Base-by-base conservation (phyloP, 2,888 invertebrate genomes). In the Dolichopus griseipennis region DNA sequence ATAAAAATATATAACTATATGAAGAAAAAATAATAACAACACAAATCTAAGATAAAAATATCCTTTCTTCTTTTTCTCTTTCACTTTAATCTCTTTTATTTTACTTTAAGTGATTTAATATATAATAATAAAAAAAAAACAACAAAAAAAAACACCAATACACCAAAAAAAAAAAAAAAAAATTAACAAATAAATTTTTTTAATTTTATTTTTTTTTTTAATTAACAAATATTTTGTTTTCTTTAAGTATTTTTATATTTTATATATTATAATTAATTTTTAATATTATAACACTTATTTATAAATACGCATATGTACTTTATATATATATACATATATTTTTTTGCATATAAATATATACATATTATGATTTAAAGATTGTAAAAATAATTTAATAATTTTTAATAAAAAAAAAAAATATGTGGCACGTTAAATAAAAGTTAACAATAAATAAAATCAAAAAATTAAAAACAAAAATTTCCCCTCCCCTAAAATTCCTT, bases 401-500 rank as follows among this genome's bases (percentile, higher is more conserved):
- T 6, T 41, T n/a, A n/a, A n/a, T n/a, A n/a, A n/a, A n/a, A n/a
- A n/a, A n/a, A n/a, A 15, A 52, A 52, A 52, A 52, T 18, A 52
- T 52, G 52, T 52, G 52, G 52, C 41, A 65, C 65, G 33, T 67
- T 69, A 21, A 20, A 20, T 37, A 21, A 34, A 52, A 27, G 27
- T 27, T 52, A 27, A 52, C 21, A 41, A 18, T 34, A 34, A 37
- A 37, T 20, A 43, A 43, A 65, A 18, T 15, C 41, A 41, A 41
- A 12, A 41, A 41, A 43, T 3, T 61, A 64, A 33, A 64, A 61
- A 43, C 18, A 37, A 65, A 63, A 67, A 5, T 62, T 67, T 68
- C 69, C 68, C 65, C 70, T 66, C 63, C 15, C 37, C 61, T 27
- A 27, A n/a, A n/a, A n/a, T n/a, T 27, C 27, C 27, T 27, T 27